Base-by-base conservation (phyloP, 53 echinoderm and acorn worm genomes). In the Temnopleurus reevesii region DNA sequence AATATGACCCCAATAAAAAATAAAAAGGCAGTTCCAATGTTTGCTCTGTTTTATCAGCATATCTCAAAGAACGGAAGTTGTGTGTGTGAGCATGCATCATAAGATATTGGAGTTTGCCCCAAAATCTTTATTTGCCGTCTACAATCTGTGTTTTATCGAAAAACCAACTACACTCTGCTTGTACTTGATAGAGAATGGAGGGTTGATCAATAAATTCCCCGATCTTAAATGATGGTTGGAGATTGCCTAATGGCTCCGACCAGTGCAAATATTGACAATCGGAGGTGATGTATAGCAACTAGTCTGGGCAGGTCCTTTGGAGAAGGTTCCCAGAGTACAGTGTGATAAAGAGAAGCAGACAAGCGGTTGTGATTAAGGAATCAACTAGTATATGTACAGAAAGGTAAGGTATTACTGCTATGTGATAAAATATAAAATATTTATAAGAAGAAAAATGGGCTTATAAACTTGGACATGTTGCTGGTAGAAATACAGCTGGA, bases 91-190 rank as follows among this genome's bases (percentile, higher is more conserved):
- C 41, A 71, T 4, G n/a, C 71, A 63, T 63, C 34, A 23, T 63
- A 58, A 57, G 57, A 19, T 26, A 24, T 26, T 63, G 71, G 19
- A 71, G 38, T 71, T 71, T 71, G 71, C n/a, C 71, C 71, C 23
- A 18, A 71, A 71, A n/a, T 71, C 71, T 71, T 71, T 71, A 71
- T 71, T 71, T 71, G 71, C 71, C 41, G 71, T 71, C 71, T 71
- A 23, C 71, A 71, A 71, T 71, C 71, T 43, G 21, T 71, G 71
- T 71, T 71, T 71, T 71, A 71, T 71, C 71, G 41, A 19, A 58
- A 60, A 71, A 71, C 71, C 41, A 71, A 71, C 21, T 41, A 66
- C 71, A 5, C 2, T 66, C 21, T 66, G 71, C 71, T 66, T 66
- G 38, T 41, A 38, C 71, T 71, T 71, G 71, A 71, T n/a, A 71